phyloP scores from a whole-genome alignment of 2,888 invertebrate genomes.

The Camponotus fellah region DNA sequence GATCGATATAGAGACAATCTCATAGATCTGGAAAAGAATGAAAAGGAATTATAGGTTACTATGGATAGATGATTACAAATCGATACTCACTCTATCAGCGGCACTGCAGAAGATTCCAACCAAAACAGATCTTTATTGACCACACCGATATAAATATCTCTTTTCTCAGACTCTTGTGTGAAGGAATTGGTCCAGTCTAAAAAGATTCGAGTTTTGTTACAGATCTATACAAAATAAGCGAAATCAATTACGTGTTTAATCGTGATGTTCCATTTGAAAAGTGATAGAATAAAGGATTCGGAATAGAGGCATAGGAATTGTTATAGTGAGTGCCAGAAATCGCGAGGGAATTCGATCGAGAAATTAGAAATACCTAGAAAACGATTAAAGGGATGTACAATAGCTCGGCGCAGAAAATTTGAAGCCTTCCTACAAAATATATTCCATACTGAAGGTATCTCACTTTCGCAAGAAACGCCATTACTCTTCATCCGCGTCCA shows the following conservation, averaged over 20 bases:
- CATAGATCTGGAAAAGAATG: conserved; percentile 78
- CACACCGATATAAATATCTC: conserved; percentile 83
- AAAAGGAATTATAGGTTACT: conserved; percentile 43
- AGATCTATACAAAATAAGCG: too few species aligned
- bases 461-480: conserved; percentile 84
- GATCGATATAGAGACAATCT: conserved; percentile 81
- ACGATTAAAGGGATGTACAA: conserved; percentile 84
- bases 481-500: conserved; percentile 85
- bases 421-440: conserved; percentile 84
- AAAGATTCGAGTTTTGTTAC: conserved; percentile 59
- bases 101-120: conserved; percentile 82
- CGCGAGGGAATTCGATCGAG: conserved; percentile 57
- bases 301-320: neutral
- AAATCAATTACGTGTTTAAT: conserved; percentile 15
- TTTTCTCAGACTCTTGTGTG: conserved; percentile 80
- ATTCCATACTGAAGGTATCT: conserved; percentile 85
- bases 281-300: neutral
- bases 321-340: conserved; percentile 25
- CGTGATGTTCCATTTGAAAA: neutral
- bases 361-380: conserved; percentile 83
- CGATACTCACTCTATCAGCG: conserved; percentile 80
- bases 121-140: conserved; percentile 83
- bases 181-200: conserved; percentile 83
- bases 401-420: conserved; percentile 84
- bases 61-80: conserved; percentile 22